Base-by-base conservation (phyloP, 2,113 vertebrate species). In the Sakesphorus luctuosus region DNA sequence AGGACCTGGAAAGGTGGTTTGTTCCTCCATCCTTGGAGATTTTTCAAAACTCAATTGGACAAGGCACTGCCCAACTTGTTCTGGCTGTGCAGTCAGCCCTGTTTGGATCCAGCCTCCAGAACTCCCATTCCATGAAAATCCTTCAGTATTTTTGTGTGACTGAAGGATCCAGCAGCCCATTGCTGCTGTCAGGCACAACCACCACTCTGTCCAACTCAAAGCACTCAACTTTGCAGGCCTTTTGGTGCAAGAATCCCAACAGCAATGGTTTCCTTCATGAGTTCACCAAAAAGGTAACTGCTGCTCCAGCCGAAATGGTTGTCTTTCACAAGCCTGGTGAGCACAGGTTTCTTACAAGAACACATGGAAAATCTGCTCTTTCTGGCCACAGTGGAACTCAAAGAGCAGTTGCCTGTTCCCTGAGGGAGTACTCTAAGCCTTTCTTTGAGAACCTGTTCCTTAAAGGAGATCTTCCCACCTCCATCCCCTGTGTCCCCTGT, bases 361-460 rank as follows among this genome's bases (percentile, higher is more conserved):
- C 6, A 10, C 31, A 53, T 11, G 62, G n/a, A 53, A 69, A 87
- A 53, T 44, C 35, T 86, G 16, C 31, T 63, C 28, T 68, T 89
- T 55, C 68, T 86, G 36, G n/a, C 11, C 15, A 17, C 0, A 0
- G n/a, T 79, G 29, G 49, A 52, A 40, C 31, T 84, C 28, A 13
- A 49, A 58, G 38, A 85, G 40, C 49, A 46, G 25, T 36, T 89
- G 3, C 18, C 24, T 62, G 4, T 58, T 84, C 55, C 20, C 36
- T 33, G 31, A 47, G 23, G 26, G 65, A 46, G 18, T 35, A 7
- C 21, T 49, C 40, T 50, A 55, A 71, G 18, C 23, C 26, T 40
- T 82, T 71, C 35, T 68, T 59, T 28, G 26, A n/a, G 61, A 66
- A 69, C 58, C 29, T 43, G 17, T 66, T 88, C 25, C n/a, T 26